Base-by-base conservation (phyloP, 2,113 vertebrate species). In the Vireo altiloquus region DNA sequence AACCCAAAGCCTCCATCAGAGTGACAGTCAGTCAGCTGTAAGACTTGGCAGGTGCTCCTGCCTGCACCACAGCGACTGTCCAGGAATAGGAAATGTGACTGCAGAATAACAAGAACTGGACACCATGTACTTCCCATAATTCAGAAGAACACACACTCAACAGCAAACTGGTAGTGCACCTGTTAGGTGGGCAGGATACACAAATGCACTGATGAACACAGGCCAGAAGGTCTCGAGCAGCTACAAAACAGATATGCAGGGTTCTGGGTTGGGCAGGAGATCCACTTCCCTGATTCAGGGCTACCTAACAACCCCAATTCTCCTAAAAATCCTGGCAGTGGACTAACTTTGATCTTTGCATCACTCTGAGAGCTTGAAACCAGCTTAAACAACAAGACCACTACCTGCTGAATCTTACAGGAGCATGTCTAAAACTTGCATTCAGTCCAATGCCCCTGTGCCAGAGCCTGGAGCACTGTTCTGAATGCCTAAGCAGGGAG, bases 201-300 rank as follows among this genome's bases (percentile, higher is more conserved):
- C 24, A 89, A 76, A 79, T 6, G 2, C 39, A 72, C 21, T 13
- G 17, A 89, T 19, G 23, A 84, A 63, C 69, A 46, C 13, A 75
- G 69, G 15, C 42, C n/a, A 84, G 59, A 87, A 92, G 52, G 33
- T 61, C 90, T 83, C 8, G 5, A 61, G 64, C 37, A 75, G 65
- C 65, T 63, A 63, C 1, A 1, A 31, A 89, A 74, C 30, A 63
- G 61, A 71, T 0, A 0, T n/a, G 14, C 28, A 66, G 39, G 20
- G 28, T 71, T 24, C 21, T 49, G 40, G 13, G 11, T 40, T 70
- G 64, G 22, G 52, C 33, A 68, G 63, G 11, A 71, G 27, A 56
- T 50, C 2, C 12, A 28, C 37, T 69, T 82, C 57, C 42, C 78
- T 77, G 28, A 56, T 37, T 85, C 39, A 79, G 57, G 30, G 30